Evolutionary conservation across 2,113 vertebrate genomes (phyloP).

Genomic region (Polypterus bichir): DNA sequence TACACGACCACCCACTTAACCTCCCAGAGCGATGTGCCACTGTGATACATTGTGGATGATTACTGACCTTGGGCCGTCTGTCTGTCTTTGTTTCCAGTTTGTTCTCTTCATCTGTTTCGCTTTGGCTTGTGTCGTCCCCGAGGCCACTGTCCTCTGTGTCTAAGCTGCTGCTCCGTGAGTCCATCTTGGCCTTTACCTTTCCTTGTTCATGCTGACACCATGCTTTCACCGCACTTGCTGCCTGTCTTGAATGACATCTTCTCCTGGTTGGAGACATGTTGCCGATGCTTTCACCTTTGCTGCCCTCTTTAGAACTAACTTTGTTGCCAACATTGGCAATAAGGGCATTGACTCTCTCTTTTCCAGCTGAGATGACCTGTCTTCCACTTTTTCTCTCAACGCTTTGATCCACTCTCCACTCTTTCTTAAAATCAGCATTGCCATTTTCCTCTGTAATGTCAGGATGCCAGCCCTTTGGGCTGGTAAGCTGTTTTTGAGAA

Average conservation of each 20-base stretch:
- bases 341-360: neutral
- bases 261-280: constrained; percentile 48
- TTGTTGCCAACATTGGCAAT: neutral
- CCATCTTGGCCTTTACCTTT: constrained; percentile 30
- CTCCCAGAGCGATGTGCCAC: too few species aligned
- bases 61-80: constrained; percentile 40
- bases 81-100: constrained; percentile 14
- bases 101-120: constrained; percentile 24
- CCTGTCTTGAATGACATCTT: constrained; percentile 26
- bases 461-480: constrained; percentile 49
- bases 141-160: constrained; percentile 51
- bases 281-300: constrained; percentile 18
- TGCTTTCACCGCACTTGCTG: neutral
- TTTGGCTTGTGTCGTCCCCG: constrained; percentile 39
- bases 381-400: constrained; percentile 29
- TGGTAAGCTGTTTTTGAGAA: constrained; percentile 36
- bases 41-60: neutral
- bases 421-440: constrained; percentile 11
- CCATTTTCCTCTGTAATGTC: constrained; percentile 22
- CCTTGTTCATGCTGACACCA: constrained; percentile 18
- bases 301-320: neutral
- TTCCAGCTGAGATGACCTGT: neutral
- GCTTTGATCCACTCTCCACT: constrained; percentile 25
- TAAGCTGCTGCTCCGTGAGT: constrained; percentile 40
- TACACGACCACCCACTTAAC: too few species aligned